These are phyloP conservation scores for Dermatophagoides farinae DNA, from an alignment of 1,140 invertebrate genomes.

Conservation along the genomic window DNA sequence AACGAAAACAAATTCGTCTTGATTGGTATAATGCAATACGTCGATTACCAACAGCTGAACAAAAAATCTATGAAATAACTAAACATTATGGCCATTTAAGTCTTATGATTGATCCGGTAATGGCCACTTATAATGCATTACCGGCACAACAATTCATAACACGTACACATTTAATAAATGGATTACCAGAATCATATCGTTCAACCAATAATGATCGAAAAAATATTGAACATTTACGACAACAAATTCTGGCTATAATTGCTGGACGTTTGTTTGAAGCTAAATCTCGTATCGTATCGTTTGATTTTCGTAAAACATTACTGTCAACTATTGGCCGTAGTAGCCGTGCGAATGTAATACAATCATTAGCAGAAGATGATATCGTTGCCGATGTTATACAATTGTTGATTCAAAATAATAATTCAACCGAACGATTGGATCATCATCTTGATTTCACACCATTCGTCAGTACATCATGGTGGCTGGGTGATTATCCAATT, in stretches of 20 bases:
- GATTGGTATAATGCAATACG: conserved; percentile 37
- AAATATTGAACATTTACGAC: not conserved
- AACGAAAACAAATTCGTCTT: conserved; percentile 18
- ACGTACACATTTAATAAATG: conserved; percentile 36
- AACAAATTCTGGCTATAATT: not conserved
- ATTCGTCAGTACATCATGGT: conserved; percentile 1
- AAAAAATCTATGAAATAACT: conserved; percentile 57
- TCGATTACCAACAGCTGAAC: conserved; percentile 45
- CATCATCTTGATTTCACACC: not conserved
- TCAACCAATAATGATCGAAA: not conserved
- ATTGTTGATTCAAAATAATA: not conserved
- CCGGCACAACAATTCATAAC: conserved; percentile 45
- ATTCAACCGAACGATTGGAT: not conserved
- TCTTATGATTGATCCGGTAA: conserved; percentile 36
- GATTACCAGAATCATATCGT: conserved; percentile 19
- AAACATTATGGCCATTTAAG: conserved; percentile 51
- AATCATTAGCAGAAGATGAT: not conserved
- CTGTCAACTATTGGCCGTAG: not conserved
- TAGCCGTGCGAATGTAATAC: not conserved
- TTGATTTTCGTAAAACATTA: not conserved
- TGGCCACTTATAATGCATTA: conserved; percentile 42
- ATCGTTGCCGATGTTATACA: not conserved
- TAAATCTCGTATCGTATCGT: not conserved
- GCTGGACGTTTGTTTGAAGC: not conserved
- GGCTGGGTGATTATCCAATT: conserved; percentile 1